Evolutionary conservation across 2,797 vertebrate species (phyloP).

Genomic region (Taenioides sp.): DNA sequence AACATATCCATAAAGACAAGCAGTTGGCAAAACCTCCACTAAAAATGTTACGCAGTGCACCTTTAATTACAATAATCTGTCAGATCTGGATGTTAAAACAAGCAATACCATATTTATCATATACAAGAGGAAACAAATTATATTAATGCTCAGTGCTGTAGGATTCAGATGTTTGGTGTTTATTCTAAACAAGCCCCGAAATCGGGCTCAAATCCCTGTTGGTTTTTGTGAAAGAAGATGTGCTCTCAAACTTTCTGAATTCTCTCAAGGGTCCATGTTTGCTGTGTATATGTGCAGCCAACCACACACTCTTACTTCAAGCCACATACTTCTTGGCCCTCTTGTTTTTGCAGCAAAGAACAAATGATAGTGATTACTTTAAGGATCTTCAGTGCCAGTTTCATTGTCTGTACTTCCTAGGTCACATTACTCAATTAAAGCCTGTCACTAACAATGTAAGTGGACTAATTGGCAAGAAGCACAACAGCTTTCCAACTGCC

Average conservation of each 20-base stretch:
- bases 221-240: slow-evolving; percentile 39
- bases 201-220: slow-evolving; percentile 42
- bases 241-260: slow-evolving; percentile 44
- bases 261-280: slow-evolving; percentile 38
- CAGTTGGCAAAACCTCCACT: no score
- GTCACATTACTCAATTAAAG: slow-evolving; percentile 12
- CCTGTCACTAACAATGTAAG: slow-evolving; percentile 6
- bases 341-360: slow-evolving; percentile 6
- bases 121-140: not conserved
- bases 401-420: slow-evolving; percentile 24
- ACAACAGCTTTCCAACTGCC: not conserved
- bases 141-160: not conserved
- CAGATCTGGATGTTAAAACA: not conserved
- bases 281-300: slow-evolving; percentile 44
- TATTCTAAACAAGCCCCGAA: slow-evolving; percentile 1
- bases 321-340: slow-evolving; percentile 4
- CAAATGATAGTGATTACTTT: slow-evolving; percentile 39
- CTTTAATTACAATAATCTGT: not conserved
- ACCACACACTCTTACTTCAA: slow-evolving; percentile 24
- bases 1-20: no score
- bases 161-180: not conserved
- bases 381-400: slow-evolving; percentile 23
- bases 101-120: not conserved
- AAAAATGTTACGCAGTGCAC: no score
- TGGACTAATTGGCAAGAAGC: not conserved